Evolutionary conservation across 1,140 invertebrate genomes (phyloP).

Genomic region (Diabrotica virgifera): DNA sequence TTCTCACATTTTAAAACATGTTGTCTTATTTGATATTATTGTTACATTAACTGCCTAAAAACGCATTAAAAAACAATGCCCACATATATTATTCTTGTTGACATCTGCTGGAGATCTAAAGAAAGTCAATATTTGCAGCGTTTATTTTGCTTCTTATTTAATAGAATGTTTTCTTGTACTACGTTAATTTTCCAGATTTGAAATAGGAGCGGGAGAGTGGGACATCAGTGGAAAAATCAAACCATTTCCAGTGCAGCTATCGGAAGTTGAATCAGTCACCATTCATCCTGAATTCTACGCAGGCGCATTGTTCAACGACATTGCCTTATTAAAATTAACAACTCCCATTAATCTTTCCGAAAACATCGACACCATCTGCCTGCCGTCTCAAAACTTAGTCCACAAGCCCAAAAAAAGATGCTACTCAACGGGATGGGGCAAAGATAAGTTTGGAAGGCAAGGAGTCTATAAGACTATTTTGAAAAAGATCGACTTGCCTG

Average conservation of each 20-base stretch:
- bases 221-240: slow-evolving; percentile 73
- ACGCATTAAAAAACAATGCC: too few species aligned
- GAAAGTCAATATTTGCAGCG: too few species aligned
- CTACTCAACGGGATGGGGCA: slow-evolving; percentile 61
- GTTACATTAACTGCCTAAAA: too few species aligned
- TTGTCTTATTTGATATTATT: too few species aligned
- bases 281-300: slow-evolving; percentile 48
- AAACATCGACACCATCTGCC: slow-evolving; percentile 69
- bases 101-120: too few species aligned
- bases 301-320: slow-evolving; percentile 61
- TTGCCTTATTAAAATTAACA: slow-evolving; percentile 62
- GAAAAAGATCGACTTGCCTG: slow-evolving; percentile 64
- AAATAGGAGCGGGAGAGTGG: slow-evolving; percentile 64
- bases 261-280: slow-evolving; percentile 53
- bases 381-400: slow-evolving; percentile 53
- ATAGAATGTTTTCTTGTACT: too few species aligned
- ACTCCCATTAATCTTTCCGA: slow-evolving; percentile 55
- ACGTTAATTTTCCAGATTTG: neutral
- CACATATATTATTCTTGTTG: too few species aligned
- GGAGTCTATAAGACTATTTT: slow-evolving; percentile 66
- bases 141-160: too few species aligned
- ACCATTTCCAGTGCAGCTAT: slow-evolving; percentile 67
- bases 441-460: slow-evolving; percentile 53
- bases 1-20: too few species aligned
- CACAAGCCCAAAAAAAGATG: slow-evolving; percentile 50